Conservation (phyloP, 35 echinoderm and acorn worm genomes). For the Hemicentrotus pulcherrimus region DNA sequence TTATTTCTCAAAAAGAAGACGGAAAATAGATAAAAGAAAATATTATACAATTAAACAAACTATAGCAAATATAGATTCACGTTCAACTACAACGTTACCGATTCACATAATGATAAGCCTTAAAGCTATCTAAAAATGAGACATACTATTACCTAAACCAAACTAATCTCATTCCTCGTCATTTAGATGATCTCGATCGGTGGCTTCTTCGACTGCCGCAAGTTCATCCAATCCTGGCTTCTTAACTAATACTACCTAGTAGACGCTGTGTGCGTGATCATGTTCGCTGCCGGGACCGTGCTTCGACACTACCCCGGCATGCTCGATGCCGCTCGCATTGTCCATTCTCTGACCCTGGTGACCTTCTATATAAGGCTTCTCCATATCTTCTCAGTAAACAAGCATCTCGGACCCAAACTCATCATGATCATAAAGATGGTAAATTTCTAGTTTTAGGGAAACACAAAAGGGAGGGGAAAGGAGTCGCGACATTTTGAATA, state of each 20-base stretch:
- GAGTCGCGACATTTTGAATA: no score
- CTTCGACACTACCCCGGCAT: constrained; percentile 47
- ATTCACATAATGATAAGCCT: no score
- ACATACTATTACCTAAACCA: background rate
- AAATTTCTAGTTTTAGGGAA: no score
- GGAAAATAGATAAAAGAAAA: no score
- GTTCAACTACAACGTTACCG: no score
- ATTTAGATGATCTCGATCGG: constrained; percentile 55
- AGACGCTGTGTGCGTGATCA: constrained; percentile 51
- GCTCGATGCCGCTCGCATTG: constrained; percentile 55
- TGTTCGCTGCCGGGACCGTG: constrained; percentile 62
- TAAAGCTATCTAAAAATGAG: no score
- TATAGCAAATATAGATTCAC: no score
- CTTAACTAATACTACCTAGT: constrained; percentile 77
- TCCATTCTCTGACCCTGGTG: constrained; percentile 67
- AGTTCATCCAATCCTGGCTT: constrained; percentile 57
- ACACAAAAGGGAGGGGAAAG: no score
- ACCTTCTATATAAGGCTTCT: constrained; percentile 78
- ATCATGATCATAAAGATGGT: constrained; percentile 94
- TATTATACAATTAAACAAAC: no score
- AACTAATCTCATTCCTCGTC: background rate
- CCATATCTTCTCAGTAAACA: constrained; percentile 77
- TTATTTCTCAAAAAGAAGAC: no score
- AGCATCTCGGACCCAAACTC: constrained; percentile 81
- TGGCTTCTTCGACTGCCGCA: background rate